Evolutionary conservation across 2,113 vertebrate species (phyloP).

Genomic region (Clarias batrachus): DNA sequence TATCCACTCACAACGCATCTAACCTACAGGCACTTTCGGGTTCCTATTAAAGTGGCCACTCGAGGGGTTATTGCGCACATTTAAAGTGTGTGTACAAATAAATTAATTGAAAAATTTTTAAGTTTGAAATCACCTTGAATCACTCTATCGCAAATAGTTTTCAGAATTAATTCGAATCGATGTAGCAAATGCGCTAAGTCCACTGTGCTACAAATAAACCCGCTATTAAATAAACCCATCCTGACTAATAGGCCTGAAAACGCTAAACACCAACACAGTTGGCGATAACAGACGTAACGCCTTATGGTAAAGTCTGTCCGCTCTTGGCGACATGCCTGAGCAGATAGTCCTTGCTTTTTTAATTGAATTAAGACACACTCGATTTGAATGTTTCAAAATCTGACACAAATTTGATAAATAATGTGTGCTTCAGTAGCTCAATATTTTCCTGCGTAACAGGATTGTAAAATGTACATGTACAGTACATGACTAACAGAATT

Average conservation of each 20-base stretch:
- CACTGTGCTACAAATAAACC: neutral
- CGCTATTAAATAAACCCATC: neutral
- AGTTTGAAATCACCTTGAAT: neutral
- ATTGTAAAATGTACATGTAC: neutral
- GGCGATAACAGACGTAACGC: neutral
- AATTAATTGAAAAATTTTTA: neutral
- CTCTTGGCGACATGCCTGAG: neutral
- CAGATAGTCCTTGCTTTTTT: neutral
- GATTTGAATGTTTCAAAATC: neutral
- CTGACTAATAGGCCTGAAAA: neutral
- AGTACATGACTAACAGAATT: neutral
- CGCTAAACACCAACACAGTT: neutral
- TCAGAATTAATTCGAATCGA: neutral
- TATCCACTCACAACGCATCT: neutral
- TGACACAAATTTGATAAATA: neutral
- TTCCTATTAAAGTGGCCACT: neutral
- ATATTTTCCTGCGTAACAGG: neutral
- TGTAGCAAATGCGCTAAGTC: neutral
- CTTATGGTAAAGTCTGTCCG: neutral
- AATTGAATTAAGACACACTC: neutral
- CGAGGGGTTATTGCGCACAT: neutral
- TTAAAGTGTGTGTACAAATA: neutral
- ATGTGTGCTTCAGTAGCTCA: neutral
- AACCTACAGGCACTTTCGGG: neutral
- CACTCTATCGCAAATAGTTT: too few relatives aligned